Evolutionary conservation across 2,113 vertebrate species (phyloP), one percentile per base, ranked within the genome.

Genomic region (Pipra filicauda): DNA sequence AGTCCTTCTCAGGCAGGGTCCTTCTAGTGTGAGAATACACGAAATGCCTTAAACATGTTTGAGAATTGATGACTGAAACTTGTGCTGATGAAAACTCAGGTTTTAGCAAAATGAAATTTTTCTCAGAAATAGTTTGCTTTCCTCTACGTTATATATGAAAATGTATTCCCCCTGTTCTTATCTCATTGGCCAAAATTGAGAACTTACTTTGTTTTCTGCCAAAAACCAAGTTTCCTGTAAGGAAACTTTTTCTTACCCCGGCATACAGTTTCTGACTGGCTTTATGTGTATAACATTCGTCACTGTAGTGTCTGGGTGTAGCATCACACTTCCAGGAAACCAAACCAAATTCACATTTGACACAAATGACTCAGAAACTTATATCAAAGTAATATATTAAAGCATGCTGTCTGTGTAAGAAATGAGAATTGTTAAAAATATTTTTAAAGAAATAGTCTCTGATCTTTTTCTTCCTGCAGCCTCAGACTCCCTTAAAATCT

Each of bases 271-370:
- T 95, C 79, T 94, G 54, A 43, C 73, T 49, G 39, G 37, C 30
- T 88, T 88, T 43, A 33, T 16, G 12, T 28, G 41, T 64, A 35
- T 33, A 73, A 72, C 21, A 39, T 70, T 44, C 0, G 3, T 85
- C 91, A 94, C 75, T 3, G 4, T 22, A 86, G 43, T 27, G 51
- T 93, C 78, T 91, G 89, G 55, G 43, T 59, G 61, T 52, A 85
- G 65, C 88, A 85, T 81, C 88, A 95, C 65, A 89, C 83, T 96
- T 96, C 91, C 91, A 91, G 93, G 91, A 97, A 96, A 92, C 30
- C 57, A 89, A 91, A 81, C 31, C 65, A 95, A 92, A 78, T 49
- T 93, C 79, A 87, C 73, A 87, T 82, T 65, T 92, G 86, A 89
- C 92, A 95, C n/a, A 6, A 91, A 87, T 93, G 73, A 92, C 92